Base-by-base conservation (phyloP, 2,888 invertebrate genomes). In the Sclerodermus sp. region DNA sequence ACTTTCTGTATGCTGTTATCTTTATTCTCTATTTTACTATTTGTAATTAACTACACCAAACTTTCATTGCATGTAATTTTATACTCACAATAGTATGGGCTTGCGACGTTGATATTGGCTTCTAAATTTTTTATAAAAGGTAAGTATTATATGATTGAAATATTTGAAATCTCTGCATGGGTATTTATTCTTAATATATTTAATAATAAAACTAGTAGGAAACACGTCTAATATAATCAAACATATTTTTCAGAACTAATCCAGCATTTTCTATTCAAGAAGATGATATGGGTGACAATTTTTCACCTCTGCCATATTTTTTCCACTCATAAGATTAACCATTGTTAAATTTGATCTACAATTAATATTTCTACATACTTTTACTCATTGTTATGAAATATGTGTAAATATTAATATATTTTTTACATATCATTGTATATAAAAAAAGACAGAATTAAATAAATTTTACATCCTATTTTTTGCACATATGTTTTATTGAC, bases 201-300 rank as follows among this genome's bases (percentile, higher is more conserved):
- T 42, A 1, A 57, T 53, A 9, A n/a, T 15, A 42, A n/a, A n/a
- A n/a, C n/a, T n/a, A n/a, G n/a, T n/a, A n/a, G n/a, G n/a, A n/a
- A n/a, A n/a, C n/a, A n/a, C n/a, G n/a, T n/a, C n/a, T n/a, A n/a
- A n/a, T n/a, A 42, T 36, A 34, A 36, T 4, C 10, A 15, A 38
- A 18, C 9, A 9, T 15, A 8, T 18, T 42, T 70, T 76, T 58
- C 69, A 76, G 75, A 61, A 62, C 68, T 42, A 76, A 77, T 67
- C 67, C 71, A 41, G 67, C 70, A 47, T 77, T 75, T 63, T 60
- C 65, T 14, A 66, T 69, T 47, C 67, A 76, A 53, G 75, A 76
- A 51, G 23, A n/a, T n/a, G 61, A 53, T 32, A 12, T 64, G 47
- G 56, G 49, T 40, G 75, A 66, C 51, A 68, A 51, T 49, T 70